Percentiles rank a stretch among this genome's conserved stretches.
Evolutionary conservation across 2,797 vertebrate genomes (phyloP).

Genomic region (Rallus crepitans): DNA sequence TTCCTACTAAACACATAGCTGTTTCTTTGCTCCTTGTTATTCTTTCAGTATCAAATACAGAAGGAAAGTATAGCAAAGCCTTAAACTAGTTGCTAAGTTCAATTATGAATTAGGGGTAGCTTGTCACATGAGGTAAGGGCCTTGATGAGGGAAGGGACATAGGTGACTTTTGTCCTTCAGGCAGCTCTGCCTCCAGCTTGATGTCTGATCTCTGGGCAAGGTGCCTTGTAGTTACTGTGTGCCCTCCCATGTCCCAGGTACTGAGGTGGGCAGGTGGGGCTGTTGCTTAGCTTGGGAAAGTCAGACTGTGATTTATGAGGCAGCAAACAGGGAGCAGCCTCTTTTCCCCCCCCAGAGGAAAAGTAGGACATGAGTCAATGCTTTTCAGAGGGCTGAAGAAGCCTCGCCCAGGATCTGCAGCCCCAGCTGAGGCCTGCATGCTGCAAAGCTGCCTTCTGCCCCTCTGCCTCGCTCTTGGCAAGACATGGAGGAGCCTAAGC

Average conservation of each 20-base stretch:
- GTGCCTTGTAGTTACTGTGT: not conserved
- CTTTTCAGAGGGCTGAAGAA: not conserved
- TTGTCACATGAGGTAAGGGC: not conserved
- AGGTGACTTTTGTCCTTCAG: not conserved
- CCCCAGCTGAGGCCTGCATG: not conserved
- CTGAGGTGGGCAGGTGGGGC: not conserved
- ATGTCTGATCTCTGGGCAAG: not conserved
- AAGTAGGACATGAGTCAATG: not conserved
- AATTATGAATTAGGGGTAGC: conserved; percentile 28
- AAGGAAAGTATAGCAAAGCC: conserved; percentile 1
- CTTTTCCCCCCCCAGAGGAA: not conserved
- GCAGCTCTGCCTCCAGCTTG: not conserved
- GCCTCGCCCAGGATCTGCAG: not conserved
- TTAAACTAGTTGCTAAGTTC: conserved; percentile 38
- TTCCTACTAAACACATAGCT: not conserved
- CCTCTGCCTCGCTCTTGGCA: not conserved
- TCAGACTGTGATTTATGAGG: not conserved
- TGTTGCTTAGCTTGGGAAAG: not conserved
- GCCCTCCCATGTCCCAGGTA: not conserved
- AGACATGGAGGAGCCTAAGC: fast-evolving
- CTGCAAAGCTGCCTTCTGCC: not conserved
- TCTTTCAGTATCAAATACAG: not conserved
- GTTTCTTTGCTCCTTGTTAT: not conserved
- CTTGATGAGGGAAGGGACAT: not conserved
- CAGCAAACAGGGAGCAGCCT: not conserved